Evolutionary conservation across 2,888 invertebrate genomes (phyloP).

Genomic region (Amiota mariae): DNA sequence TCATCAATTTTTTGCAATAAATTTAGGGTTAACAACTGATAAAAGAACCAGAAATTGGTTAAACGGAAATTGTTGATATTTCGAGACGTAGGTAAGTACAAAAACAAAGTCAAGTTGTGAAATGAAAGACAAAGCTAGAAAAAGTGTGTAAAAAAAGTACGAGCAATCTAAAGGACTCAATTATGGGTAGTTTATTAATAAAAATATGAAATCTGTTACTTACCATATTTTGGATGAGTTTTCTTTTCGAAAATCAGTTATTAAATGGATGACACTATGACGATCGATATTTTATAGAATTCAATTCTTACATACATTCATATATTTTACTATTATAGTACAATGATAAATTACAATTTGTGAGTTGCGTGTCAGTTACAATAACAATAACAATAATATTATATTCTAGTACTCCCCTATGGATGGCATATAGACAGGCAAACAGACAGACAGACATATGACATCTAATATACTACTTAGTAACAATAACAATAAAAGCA

Average conservation of each 20-base stretch:
- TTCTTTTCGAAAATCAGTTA: too few species aligned
- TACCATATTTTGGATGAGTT: too few species aligned
- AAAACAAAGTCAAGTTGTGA: not conserved
- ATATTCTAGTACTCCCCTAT: too few species aligned
- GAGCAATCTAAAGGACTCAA: too few species aligned
- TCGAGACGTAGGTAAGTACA: not conserved
- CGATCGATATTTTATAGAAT: conserved; percentile 14
- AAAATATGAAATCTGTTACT: too few species aligned
- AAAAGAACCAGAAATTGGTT: not conserved
- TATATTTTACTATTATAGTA: too few species aligned
- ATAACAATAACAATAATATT: not conserved
- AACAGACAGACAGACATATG: too few species aligned
- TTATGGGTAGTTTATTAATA: too few species aligned
- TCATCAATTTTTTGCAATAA: not conserved
- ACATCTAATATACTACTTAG: not conserved
- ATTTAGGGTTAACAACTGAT: not conserved
- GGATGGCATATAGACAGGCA: too few species aligned
- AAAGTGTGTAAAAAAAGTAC: too few species aligned
- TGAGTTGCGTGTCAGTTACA: conserved; percentile 15
- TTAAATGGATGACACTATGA: too few species aligned
- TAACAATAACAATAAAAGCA: conserved; percentile 15
- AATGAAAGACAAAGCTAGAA: not conserved
- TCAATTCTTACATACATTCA: not conserved
- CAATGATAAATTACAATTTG: conserved; percentile 6
- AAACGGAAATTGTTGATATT: not conserved